Base-by-base conservation (phyloP, 1,140 invertebrate genomes). In the Tetramorium alpestre region DNA sequence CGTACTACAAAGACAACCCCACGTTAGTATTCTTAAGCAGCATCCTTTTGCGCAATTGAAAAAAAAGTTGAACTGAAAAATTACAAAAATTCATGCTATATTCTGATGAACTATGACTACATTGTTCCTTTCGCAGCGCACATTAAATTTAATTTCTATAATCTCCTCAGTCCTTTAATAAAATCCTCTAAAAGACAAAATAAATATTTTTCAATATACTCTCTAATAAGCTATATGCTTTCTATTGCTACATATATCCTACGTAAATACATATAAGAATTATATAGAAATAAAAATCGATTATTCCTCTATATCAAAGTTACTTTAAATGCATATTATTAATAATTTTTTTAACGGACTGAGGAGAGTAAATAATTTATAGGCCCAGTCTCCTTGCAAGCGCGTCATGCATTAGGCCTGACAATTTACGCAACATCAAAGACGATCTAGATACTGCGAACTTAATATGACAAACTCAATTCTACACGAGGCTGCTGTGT, bases 371-470 rank as follows among this genome's bases (percentile, higher is more conserved):
- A 70, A 13, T 41, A 67, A 80, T 69, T 56, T 22, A 22, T 22
- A 4, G 13, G 33, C 22, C 22, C 47, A 56, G 22, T 13, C 10
- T 1, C n/a, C 28, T 28, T 8, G 62, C 41, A 62, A 38, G 51
- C 41, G 22, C 47, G 22, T 33, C 89, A 90, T 90, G 89, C 89
- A 90, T 33, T 22, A 47, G 25, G 54, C 16, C 11, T 22, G 72
- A 58, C 49, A 62, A 25, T 33, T 65, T 22, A 76, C 86, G 70
- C 84, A 86, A 90, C 88, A 90, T 44, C 72, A 69, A 90, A 90
- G 67, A 60, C 88, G 51, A 90, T 76, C 73, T 76, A 16, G 58
- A 62, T 87, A 82, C 77, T 84, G 85, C 87, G 69, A 87, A 90
- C 73, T 87, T 56, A 86, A 56, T 38, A 67, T 11, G n/a, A 47